Percentiles rank a stretch among this genome's conserved stretches.
These are phyloP conservation scores for Sympetrum striolatum DNA, from an alignment of 2,888 invertebrate genomes.

Conservation along the genomic window DNA sequence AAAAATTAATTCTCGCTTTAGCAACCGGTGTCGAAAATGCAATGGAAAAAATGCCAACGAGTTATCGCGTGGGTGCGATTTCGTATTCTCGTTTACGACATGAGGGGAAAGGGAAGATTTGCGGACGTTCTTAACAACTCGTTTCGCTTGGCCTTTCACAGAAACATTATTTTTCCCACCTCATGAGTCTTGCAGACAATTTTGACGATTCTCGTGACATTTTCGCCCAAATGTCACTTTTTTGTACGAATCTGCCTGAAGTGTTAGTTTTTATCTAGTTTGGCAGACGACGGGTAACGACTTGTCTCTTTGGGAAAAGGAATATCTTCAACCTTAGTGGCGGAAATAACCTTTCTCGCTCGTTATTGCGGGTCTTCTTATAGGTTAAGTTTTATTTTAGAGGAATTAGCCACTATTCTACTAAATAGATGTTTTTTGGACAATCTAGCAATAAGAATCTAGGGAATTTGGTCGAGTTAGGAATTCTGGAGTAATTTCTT, in stretches of 20 bases:
- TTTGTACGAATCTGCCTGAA: background rate
- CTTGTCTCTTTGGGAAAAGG: no score
- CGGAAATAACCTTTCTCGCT: no score
- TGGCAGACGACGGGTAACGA: background rate
- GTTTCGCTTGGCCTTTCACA: slow-evolving; percentile 3
- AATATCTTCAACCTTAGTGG: no score
- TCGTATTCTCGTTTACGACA: background rate
- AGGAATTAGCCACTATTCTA: no score
- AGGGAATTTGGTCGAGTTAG: no score
- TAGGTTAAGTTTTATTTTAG: no score
- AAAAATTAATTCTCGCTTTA: background rate
- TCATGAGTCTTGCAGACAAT: background rate
- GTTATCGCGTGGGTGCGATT: background rate
- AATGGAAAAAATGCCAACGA: background rate
- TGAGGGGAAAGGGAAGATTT: background rate
- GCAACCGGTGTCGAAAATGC: background rate
- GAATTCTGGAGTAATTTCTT: no score
- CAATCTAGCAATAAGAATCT: no score
- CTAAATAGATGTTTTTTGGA: no score
- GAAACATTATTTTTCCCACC: background rate
- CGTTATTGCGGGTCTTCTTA: no score
- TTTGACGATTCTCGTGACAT: slow-evolving; percentile 5
- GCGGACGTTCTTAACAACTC: background rate
- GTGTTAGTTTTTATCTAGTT: background rate
- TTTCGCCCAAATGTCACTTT: slow-evolving; percentile 13